Base-by-base conservation (phyloP, 2,888 invertebrate genomes). In the Drosophila dives region DNA sequence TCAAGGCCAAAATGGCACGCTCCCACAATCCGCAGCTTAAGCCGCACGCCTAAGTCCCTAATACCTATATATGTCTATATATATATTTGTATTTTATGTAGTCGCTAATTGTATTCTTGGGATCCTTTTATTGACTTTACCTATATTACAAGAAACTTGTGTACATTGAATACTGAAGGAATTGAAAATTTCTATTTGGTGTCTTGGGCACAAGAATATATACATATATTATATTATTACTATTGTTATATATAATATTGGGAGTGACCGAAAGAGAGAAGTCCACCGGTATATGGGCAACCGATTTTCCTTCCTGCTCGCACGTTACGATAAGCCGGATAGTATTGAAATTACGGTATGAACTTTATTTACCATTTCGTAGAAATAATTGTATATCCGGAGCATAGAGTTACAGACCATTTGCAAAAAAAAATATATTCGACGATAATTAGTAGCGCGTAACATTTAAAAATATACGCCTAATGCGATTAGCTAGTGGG, bases 1-100 rank as follows among this genome's bases (percentile, higher is more conserved):
- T 90, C 29, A 81, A 86, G 59, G 90, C 92, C 2, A 91, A 92
- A 62, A 77, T 90, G 80, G 90, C 89, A 3, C 90, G 91, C 0
- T 86, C 86, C 15, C 83, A 89, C 55, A 80, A 87, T 64, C 88
- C 87, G 7, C 78, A 85, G 23, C 71, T 78, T 7, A 86, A 86
- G 67, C 81, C 87, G 10, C 64, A 50, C 15, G 55, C 50, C 15
- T 77, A 80, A 58, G 29, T 32, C 20, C 11, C 10, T 17, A 8
- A 49, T 11, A 26, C 10, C 26, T 12, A 36, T 17, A 23, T 0
- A 42, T 42, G 20, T 20, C 8, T 17, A 38, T 51, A 15, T 33
- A 29, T 17, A 32, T 20, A 15, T 34, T 2, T 17, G 36, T 20
- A 17, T 23, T 23, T 17, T 49, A 36, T 11, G 15, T 53, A 53